phyloP scores from a whole-genome alignment of 2,113 vertebrate species.

The Petaurus breviceps region DNA sequence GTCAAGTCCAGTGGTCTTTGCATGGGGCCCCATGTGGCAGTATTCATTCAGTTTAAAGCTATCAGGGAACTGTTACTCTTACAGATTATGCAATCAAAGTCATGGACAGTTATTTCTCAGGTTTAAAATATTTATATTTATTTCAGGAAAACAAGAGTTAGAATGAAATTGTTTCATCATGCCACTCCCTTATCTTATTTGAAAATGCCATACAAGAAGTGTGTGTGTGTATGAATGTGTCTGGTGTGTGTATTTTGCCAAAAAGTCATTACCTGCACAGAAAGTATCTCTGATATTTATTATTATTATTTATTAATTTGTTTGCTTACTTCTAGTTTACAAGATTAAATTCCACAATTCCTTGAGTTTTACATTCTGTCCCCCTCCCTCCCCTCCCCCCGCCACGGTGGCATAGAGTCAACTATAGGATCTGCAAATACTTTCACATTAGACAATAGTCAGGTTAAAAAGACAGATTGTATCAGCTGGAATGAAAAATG shows the following conservation, averaged over 20 bases:
- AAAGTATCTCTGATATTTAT: conserved; percentile 28
- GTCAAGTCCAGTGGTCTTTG: too few relatives aligned
- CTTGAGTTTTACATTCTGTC: too few relatives aligned
- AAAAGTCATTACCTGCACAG: conserved; percentile 57
- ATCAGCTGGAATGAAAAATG: too few relatives aligned
- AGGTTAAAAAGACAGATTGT: too few relatives aligned
- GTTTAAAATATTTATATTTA: background rate
- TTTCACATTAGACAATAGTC: too few relatives aligned
- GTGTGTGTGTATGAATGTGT: background rate
- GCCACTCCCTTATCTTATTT: conserved; percentile 24
- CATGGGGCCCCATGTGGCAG: background rate
- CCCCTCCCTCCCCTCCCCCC: too few relatives aligned
- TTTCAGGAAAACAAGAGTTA: background rate
- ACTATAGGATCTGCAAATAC: too few relatives aligned
- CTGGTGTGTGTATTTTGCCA: background rate
- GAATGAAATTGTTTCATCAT: background rate
- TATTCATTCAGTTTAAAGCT: background rate
- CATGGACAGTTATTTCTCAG: background rate
- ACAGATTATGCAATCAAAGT: background rate
- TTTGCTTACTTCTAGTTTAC: too few relatives aligned
- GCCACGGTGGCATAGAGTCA: too few relatives aligned
- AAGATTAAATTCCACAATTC: too few relatives aligned
- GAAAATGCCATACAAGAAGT: background rate
- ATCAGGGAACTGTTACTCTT: background rate
- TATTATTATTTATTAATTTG: too few relatives aligned